phyloP scores from a whole-genome alignment of 2,888 invertebrate species.

The Spialia ferax region DNA sequence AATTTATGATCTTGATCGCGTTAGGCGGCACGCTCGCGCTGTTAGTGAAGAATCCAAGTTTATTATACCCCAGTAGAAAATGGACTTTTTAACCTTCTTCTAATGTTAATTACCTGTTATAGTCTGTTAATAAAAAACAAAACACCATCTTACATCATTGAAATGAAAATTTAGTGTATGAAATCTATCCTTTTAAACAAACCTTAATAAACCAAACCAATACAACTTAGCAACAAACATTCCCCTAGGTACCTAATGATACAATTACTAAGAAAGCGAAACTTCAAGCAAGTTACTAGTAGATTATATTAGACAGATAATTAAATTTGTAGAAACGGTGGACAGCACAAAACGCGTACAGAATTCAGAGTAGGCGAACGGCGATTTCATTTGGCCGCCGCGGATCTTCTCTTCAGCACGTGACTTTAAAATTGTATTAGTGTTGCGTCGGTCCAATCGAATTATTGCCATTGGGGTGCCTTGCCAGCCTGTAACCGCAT shows the following conservation, averaged over 20 bases:
- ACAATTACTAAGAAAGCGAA: constrained; percentile 23
- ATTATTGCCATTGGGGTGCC: constrained; percentile 18
- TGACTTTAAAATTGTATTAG: constrained; percentile 44
- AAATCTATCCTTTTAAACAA: no score
- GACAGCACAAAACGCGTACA: constrained; percentile 63
- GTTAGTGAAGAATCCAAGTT: constrained; percentile 1
- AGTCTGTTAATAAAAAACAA: no score
- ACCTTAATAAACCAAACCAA: no score
- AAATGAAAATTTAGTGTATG: no score
- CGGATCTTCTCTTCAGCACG: constrained; percentile 51
- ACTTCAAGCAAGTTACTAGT: constrained; percentile 46
- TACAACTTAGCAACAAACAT: neutral
- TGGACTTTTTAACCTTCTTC: no score
- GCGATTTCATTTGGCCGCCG: constrained; percentile 67
- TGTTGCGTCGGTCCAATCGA: constrained; percentile 12
- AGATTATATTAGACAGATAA: constrained; percentile 79
- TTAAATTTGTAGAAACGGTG: constrained; percentile 71
- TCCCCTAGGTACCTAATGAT: neutral
- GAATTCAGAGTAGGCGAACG: constrained; percentile 68
- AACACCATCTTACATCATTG: no score
- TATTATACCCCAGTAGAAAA: neutral
- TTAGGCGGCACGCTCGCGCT: neutral
- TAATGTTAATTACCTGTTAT: no score
- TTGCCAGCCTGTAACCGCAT: constrained; percentile 27
- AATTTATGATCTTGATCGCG: constrained; percentile 29